These are phyloP conservation scores for Neoaliturus tenellus DNA, from an alignment of 2,888 invertebrate species.

Conservation along the genomic window DNA sequence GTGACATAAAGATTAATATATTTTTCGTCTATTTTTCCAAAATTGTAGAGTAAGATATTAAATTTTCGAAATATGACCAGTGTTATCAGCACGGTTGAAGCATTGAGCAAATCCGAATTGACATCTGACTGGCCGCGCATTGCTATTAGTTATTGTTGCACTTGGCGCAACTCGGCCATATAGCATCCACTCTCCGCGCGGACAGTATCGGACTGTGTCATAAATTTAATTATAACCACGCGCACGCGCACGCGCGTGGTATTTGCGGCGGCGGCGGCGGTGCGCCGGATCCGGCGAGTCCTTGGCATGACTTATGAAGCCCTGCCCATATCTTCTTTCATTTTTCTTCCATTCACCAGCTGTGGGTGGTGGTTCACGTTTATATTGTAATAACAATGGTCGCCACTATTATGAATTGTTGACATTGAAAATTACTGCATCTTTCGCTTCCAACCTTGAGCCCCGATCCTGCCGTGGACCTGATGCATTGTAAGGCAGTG, in stretches of 20 bases:
- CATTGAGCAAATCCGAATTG: too few species aligned
- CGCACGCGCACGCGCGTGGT: too few species aligned
- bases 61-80: too few species aligned
- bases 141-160: too few species aligned
- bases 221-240: slow-evolving; percentile 43
- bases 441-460: slow-evolving; percentile 40
- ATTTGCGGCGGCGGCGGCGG: slow-evolving; percentile 2
- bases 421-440: slow-evolving; percentile 51
- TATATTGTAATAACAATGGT: slow-evolving; percentile 49
- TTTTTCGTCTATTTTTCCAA: too few species aligned
- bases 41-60: too few species aligned
- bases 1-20: too few species aligned
- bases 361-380: slow-evolving; percentile 37
- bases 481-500: background rate
- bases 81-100: too few species aligned
- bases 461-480: background rate
- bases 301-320: slow-evolving; percentile 42
- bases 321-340: slow-evolving; percentile 52
- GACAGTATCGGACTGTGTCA: slow-evolving; percentile 23
- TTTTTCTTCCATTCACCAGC: slow-evolving; percentile 42
- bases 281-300: background rate
- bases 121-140: too few species aligned
- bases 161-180: too few species aligned
- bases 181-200: background rate
- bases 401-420: slow-evolving; percentile 42